Evolutionary conservation across 1,140 invertebrate genomes (phyloP).

Genomic region (Ips typographus): DNA sequence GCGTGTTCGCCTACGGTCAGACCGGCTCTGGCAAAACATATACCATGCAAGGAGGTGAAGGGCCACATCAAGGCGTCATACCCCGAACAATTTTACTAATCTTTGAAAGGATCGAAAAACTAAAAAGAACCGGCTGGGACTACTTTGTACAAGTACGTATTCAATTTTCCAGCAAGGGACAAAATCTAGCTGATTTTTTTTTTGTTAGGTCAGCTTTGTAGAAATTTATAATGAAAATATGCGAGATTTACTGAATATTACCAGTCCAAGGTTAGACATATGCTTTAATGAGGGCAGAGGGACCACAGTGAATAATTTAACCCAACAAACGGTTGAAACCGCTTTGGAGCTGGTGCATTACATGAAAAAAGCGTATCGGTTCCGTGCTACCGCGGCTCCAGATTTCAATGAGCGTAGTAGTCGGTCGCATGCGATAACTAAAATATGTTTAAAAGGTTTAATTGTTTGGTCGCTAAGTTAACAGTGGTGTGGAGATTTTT

Average conservation of each 20-base stretch:
- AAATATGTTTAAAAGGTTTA: slow-evolving; percentile 59
- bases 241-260: slow-evolving; percentile 56
- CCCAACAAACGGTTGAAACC: slow-evolving; percentile 64
- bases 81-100: slow-evolving; percentile 24
- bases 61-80: slow-evolving; percentile 25
- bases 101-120: slow-evolving; percentile 21
- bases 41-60: slow-evolving; percentile 67
- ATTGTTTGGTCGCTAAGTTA: too few species aligned
- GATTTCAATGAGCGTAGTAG: slow-evolving; percentile 81
- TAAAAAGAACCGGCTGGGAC: background rate
- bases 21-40: slow-evolving; percentile 93
- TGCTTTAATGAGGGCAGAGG: slow-evolving; percentile 48
- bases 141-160: background rate
- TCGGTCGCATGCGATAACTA: slow-evolving; percentile 81
- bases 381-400: slow-evolving; percentile 72
- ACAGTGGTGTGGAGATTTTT: background rate
- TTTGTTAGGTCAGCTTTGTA: slow-evolving; percentile 68
- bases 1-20: slow-evolving; percentile 95
- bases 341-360: slow-evolving; percentile 67
- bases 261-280: slow-evolving; percentile 37
- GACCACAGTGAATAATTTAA: slow-evolving; percentile 67
- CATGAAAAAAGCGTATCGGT: slow-evolving; percentile 66
- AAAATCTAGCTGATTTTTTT: background rate
- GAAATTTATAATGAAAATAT: slow-evolving; percentile 71
- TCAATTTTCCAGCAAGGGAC: background rate